Percentiles rank a stretch among this genome's conserved stretches.
Evolutionary conservation across 2,113 vertebrate species (phyloP).

Genomic region (Zapus hudsonius): DNA sequence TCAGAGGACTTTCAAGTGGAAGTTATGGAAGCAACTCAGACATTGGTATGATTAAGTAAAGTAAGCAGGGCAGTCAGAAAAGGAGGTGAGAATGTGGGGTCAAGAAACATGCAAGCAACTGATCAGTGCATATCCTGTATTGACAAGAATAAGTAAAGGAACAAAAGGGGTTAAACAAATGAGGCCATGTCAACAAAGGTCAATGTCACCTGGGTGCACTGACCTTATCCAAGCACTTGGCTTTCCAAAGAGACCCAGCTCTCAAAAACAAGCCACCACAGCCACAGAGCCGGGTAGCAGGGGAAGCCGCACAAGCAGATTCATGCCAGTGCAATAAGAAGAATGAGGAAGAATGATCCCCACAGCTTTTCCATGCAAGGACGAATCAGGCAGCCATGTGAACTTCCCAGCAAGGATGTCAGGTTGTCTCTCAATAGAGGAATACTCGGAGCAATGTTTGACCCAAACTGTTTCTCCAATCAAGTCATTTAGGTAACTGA

Average conservation of each 20-base stretch:
- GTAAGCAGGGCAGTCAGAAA: neutral
- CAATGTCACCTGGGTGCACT: neutral
- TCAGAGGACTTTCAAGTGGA: too few species aligned
- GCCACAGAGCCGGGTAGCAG: too few species aligned
- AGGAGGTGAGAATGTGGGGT: neutral
- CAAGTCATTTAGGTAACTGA: conserved; percentile 7
- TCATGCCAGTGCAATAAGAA: too few species aligned
- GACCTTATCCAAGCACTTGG: neutral
- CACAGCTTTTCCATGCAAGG: neutral
- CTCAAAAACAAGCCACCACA: neutral
- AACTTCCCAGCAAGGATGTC: neutral
- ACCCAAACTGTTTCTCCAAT: neutral
- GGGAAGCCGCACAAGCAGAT: neutral
- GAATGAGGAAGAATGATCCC: neutral
- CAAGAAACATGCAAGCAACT: neutral
- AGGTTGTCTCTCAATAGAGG: neutral
- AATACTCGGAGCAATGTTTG: neutral
- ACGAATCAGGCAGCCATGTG: neutral
- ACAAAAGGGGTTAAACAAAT: neutral
- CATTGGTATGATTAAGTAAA: too few species aligned
- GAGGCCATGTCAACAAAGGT: neutral
- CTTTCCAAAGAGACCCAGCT: conserved; percentile 1
- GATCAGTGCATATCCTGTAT: neutral
- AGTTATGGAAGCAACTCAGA: too few species aligned
- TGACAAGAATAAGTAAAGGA: conserved; percentile 22